phyloP scores from a whole-genome alignment of 2,888 invertebrate genomes.

The Acleris sparsana region DNA sequence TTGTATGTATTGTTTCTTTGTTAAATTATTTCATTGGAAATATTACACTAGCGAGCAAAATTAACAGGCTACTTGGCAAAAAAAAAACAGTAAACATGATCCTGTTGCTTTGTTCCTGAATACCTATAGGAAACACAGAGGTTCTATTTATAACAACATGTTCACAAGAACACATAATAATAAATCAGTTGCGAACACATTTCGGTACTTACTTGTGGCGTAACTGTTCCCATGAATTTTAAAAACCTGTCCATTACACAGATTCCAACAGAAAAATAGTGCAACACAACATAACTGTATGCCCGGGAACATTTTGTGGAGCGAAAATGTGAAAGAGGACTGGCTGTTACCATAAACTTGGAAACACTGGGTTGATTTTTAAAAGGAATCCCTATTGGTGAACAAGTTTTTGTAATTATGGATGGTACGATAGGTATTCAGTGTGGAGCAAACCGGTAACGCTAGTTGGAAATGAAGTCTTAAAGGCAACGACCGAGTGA shows the following conservation, averaged over 20 bases:
- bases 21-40: not conserved
- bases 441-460: not conserved
- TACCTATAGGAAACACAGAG: too few relatives aligned
- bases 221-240: slow-evolving; percentile 11
- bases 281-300: slow-evolving; percentile 41
- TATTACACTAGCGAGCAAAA: not conserved
- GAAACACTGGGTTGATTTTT: slow-evolving; percentile 38
- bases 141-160: not conserved
- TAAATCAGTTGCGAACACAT: slow-evolving; percentile 1
- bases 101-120: too few relatives aligned
- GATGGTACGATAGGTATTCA: too few relatives aligned
- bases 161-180: not conserved
- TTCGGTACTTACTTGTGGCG: slow-evolving; percentile 23
- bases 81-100: too few relatives aligned
- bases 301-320: slow-evolving; percentile 46
- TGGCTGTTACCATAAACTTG: slow-evolving; percentile 41
- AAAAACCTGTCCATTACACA: slow-evolving; percentile 44
- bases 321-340: slow-evolving; percentile 43
- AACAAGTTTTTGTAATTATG: too few relatives aligned
- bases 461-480: not conserved
- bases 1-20: not conserved
- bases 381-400: slow-evolving; percentile 15
- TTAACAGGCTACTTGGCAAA: too few relatives aligned
- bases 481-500: too few relatives aligned
- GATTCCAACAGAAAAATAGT: slow-evolving; percentile 39